phyloP scores from a whole-genome alignment of 2,888 invertebrate genomes.

The Linyphia triangularis region DNA sequence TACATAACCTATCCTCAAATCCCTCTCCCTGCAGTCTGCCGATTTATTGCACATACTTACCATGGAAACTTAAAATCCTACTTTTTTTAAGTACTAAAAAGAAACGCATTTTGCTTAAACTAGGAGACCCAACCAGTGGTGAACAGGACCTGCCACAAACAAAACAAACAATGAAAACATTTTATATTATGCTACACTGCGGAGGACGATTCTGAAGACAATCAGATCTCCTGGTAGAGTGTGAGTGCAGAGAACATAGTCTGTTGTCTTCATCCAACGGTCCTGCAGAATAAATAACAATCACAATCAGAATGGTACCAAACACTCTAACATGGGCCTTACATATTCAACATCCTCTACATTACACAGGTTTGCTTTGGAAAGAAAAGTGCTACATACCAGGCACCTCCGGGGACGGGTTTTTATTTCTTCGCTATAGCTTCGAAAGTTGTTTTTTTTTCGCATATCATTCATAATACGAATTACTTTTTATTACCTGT shows the following conservation, averaged over 20 bases:
- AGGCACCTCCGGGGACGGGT: not conserved
- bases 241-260: conserved; percentile 63
- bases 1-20: no score
- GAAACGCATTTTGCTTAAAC: not conserved
- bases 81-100: not conserved
- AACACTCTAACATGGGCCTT: conserved; percentile 47
- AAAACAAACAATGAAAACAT: not conserved
- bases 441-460: not conserved
- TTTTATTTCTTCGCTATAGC: conserved; percentile 9
- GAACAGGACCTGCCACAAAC: not conserved
- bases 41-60: not conserved
- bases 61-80: not conserved
- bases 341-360: conserved; percentile 2
- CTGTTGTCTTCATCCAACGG: conserved; percentile 71
- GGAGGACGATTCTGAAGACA: conserved; percentile 63
- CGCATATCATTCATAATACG: not conserved
- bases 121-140: not conserved
- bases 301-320: conserved; percentile 45
- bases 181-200: conserved; percentile 4
- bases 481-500: not conserved
- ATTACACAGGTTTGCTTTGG: not conserved
- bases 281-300: conserved; percentile 74
- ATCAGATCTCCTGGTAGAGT: conserved; percentile 61
- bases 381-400: conserved; percentile 51
- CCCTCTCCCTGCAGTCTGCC: no score